Percentiles rank a stretch among this genome's conserved stretches.
Evolutionary conservation across 2,888 invertebrate species (phyloP).

Genomic region (Apotomis betuletana): DNA sequence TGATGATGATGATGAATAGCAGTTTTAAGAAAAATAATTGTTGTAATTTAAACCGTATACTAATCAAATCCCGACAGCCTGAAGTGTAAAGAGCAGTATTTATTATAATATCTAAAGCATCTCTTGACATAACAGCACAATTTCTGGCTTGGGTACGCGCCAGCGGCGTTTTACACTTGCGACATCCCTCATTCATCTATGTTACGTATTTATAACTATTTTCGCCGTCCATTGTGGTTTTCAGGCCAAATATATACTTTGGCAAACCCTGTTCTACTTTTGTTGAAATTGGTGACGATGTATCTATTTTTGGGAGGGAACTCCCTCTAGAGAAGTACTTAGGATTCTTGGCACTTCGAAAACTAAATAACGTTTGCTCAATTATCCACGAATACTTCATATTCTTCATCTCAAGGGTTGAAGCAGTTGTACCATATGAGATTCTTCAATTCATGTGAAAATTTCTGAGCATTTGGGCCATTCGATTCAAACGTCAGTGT

Average conservation of each 20-base stretch:
- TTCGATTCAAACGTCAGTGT: too few relatives aligned
- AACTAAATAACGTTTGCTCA: too few relatives aligned
- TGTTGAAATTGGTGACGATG: slow-evolving; percentile 25
- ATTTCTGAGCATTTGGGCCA: too few relatives aligned
- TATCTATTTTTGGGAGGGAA: slow-evolving; percentile 21
- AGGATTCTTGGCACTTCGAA: too few relatives aligned
- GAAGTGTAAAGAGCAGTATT: slow-evolving; percentile 28
- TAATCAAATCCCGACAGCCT: slow-evolving; percentile 12
- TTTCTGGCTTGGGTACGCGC: slow-evolving; percentile 29
- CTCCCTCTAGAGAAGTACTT: neutral
- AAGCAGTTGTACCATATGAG: too few relatives aligned
- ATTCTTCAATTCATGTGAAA: too few relatives aligned
- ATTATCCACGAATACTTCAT: too few relatives aligned
- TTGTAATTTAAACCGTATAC: slow-evolving; percentile 12
- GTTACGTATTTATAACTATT: slow-evolving; percentile 38
- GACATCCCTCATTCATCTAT: slow-evolving; percentile 42
- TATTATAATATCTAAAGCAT: slow-evolving; percentile 35
- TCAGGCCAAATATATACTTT: slow-evolving; percentile 26
- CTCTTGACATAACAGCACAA: slow-evolving; percentile 34
- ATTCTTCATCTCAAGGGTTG: too few relatives aligned
- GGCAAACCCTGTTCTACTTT: slow-evolving; percentile 15
- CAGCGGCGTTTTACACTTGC: slow-evolving; percentile 39
- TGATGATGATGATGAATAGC: too few relatives aligned
- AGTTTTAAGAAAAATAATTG: neutral
- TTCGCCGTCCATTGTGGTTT: slow-evolving; percentile 20